A percentile compares a stretch with the other conserved stretches of the same genome.
Conservation (phyloP, 2,113 vertebrate species). For the Scortum barcoo region DNA sequence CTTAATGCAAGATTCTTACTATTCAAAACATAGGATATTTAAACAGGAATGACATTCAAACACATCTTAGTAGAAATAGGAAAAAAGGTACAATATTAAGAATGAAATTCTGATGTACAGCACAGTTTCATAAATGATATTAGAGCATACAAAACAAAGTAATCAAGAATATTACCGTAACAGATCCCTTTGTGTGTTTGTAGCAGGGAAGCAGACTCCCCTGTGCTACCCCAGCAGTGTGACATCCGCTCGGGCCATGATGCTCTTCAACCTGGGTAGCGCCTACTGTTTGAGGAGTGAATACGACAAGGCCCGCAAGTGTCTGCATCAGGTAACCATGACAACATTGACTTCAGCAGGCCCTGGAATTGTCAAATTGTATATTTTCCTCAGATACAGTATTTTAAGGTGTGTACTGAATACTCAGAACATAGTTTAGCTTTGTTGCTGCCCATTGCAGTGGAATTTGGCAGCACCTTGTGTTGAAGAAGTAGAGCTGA, state of each 20-base stretch:
- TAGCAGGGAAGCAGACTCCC: conserved; percentile 94
- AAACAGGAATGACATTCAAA: background rate
- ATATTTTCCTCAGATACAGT: background rate
- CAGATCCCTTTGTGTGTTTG: background rate
- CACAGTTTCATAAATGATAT: background rate
- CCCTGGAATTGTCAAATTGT: background rate
- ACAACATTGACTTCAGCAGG: background rate
- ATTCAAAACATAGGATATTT: background rate
- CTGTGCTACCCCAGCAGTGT: conserved; percentile 97
- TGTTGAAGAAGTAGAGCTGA: too few relatives aligned
- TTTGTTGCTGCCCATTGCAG: too few relatives aligned
- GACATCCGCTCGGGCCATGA: conserved; percentile 94
- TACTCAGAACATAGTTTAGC: background rate
- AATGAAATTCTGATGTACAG: background rate
- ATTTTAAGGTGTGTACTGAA: background rate
- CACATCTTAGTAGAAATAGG: background rate
- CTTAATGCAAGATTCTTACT: background rate
- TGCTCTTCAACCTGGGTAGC: conserved; percentile 98
- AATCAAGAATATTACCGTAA: too few relatives aligned
- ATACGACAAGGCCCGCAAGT: conserved; percentile 98
- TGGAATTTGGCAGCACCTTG: too few relatives aligned
- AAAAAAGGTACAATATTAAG: background rate
- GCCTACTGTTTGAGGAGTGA: conserved; percentile 97
- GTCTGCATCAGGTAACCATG: conserved; percentile 93
- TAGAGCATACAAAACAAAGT: background rate